Evolutionary conservation across 2,888 invertebrate genomes (phyloP).

Genomic region (Trachelus troglodyta): DNA sequence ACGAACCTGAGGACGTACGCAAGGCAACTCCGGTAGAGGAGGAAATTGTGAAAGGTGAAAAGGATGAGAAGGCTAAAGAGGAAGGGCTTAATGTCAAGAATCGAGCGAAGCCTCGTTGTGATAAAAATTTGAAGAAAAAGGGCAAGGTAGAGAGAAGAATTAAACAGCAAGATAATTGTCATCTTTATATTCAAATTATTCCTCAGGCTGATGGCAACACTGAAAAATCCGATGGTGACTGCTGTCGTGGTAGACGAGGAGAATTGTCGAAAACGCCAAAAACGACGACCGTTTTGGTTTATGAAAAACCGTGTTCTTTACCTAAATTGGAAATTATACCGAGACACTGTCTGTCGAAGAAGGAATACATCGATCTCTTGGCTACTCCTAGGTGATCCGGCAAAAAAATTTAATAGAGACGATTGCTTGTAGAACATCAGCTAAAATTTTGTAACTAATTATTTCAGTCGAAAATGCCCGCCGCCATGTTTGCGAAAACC

Average conservation of each 20-base stretch:
- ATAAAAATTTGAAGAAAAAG: neutral
- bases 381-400: conserved; percentile 45
- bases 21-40: conserved; percentile 43
- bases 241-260: conserved; percentile 32
- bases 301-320: conserved; percentile 41
- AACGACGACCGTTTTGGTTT: conserved; percentile 34
- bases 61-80: conserved; percentile 37
- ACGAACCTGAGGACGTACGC: conserved; percentile 45
- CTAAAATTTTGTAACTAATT: neutral
- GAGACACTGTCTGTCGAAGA: conserved; percentile 49
- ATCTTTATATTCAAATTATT: neutral
- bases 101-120: conserved; percentile 22
- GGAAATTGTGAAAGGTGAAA: conserved; percentile 42
- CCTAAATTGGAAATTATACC: conserved; percentile 43
- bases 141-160: neutral
- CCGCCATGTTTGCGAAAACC: conserved; percentile 28
- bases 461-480: conserved; percentile 44
- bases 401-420: neutral
- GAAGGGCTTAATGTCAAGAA: conserved; percentile 7
- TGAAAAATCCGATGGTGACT: conserved; percentile 31
- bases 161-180: neutral
- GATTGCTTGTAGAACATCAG: neutral
- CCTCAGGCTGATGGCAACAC: neutral
- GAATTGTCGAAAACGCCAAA: conserved; percentile 18
- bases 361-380: conserved; percentile 48